Conservation (phyloP, 2,113 vertebrate genomes). For the Ctenomys sociabilis region DNA sequence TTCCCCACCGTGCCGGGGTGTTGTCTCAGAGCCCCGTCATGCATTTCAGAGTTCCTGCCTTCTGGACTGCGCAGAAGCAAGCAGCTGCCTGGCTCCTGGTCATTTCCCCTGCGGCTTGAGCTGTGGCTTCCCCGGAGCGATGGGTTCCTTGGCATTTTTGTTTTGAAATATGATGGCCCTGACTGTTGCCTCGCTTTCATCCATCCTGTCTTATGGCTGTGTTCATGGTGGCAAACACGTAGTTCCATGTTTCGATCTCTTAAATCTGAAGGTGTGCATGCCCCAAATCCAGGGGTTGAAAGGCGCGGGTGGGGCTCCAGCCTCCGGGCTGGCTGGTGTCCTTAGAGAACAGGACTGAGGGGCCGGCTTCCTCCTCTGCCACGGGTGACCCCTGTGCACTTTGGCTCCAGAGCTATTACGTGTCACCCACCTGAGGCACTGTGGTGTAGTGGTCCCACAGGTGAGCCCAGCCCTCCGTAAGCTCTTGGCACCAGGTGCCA, state of each 20-base stretch:
- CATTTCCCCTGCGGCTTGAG: not conserved
- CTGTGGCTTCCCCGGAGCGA: not conserved
- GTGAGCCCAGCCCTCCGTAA: not conserved
- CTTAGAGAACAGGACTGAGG: not conserved
- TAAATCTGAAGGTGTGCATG: not conserved
- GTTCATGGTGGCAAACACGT: not conserved
- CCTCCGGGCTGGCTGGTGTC: not conserved
- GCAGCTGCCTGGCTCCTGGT: not conserved
- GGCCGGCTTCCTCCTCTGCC: not conserved
- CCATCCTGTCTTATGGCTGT: not conserved
- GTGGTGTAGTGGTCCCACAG: not conserved
- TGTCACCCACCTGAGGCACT: not conserved
- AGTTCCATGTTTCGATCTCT: not conserved
- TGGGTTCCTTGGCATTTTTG: constrained; percentile 31
- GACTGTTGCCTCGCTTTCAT: not conserved
- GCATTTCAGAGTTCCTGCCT: not conserved
- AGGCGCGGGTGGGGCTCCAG: not conserved
- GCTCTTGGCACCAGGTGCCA: not conserved
- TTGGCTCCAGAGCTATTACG: not conserved
- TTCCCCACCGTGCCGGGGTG: not conserved
- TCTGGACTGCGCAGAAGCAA: not conserved
- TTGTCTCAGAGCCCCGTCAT: constrained; percentile 8
- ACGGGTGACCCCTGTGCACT: not conserved
- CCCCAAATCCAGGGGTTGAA: not conserved
- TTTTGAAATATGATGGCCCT: not conserved